Base-by-base conservation (phyloP, 1,140 invertebrate genomes). In the Drosophila ogumai region DNA sequence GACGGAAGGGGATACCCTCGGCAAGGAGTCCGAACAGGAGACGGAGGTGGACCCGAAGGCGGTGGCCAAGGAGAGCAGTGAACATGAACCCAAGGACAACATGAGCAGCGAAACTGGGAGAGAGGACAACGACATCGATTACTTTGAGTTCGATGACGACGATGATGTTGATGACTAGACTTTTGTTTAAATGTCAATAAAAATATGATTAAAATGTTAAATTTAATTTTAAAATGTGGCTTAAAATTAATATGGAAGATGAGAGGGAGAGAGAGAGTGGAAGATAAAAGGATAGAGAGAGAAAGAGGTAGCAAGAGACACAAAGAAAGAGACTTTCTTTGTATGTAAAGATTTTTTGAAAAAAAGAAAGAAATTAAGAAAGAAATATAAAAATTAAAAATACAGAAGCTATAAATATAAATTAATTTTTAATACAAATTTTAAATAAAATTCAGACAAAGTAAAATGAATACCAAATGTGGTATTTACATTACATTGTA, bases 141-240 rank as follows among this genome's bases (percentile, higher is more conserved):
- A 85, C 52, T 88, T 88, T 25, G 31, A 60, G 40, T 47, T 88
- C 17, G 85, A 85, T 49, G 84, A 85, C 17, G 85, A 75, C 43
- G 75, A 76, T 54, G 63, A 67, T 56, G 43, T 47, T 40, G 66
- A 72, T 59, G 63, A 66, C 68, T 59, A 59, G 50, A 67, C 67
- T 79, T 36, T 68, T 79, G 68, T 49, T 75, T 25, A 43, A 72
- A 41, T 31, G 32, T 52, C 32, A 74, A 79, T 67, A 85, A 79
- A 58, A 64, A 75, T 34, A 44, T 31, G 25, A 43, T 57, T 46
- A 6, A 28, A 32, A 44, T 54, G 38, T 47, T 28, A 32, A 60
- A 8, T 55, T 10, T 0, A 17, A 22, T 58, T 50, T 44, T n/a
- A 44, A 15, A 59, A 49, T 32, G 44, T 12, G 17, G 57, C 36